Conservation (phyloP, 2,888 invertebrate species). For the Tethea ocularis region DNA sequence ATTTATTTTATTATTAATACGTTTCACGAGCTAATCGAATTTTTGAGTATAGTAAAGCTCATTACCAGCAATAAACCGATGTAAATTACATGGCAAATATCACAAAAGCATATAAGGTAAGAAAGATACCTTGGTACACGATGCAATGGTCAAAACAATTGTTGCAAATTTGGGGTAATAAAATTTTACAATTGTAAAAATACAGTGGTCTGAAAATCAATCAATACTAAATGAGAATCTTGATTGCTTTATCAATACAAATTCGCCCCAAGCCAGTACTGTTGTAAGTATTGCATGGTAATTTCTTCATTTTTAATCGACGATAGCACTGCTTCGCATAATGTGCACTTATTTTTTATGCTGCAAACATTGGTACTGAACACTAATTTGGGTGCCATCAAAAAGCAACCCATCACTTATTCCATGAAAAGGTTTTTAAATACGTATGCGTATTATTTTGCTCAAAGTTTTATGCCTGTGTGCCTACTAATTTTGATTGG, state of each 20-base stretch:
- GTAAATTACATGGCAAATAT: conserved; percentile 37
- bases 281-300: conserved; percentile 12
- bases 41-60: conserved; percentile 35
- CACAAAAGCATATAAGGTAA: neutral
- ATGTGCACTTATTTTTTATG: conserved; percentile 4
- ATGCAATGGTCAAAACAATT: conserved; percentile 53
- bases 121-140: conserved; percentile 28
- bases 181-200: conserved; percentile 67
- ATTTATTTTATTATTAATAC: too few species aligned
- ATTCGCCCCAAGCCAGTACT: conserved; percentile 16
- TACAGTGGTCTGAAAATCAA: conserved; percentile 24
- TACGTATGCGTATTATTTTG: too few species aligned
- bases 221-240: conserved; percentile 23
- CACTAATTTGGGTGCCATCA: neutral
- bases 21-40: conserved; percentile 23
- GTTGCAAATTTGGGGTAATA: conserved; percentile 70
- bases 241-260: conserved; percentile 38
- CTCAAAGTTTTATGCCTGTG: too few species aligned
- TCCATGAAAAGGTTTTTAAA: too few species aligned
- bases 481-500: too few species aligned
- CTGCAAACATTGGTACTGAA: neutral
- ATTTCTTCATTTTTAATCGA: conserved; percentile 4
- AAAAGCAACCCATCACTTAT: neutral
- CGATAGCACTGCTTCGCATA: neutral
- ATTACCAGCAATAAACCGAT: conserved; percentile 55